A percentile compares a stretch with the other conserved stretches of the same genome.
phyloP scores from a whole-genome alignment of 2,797 vertebrate species.

The Anguilla obscura region DNA sequence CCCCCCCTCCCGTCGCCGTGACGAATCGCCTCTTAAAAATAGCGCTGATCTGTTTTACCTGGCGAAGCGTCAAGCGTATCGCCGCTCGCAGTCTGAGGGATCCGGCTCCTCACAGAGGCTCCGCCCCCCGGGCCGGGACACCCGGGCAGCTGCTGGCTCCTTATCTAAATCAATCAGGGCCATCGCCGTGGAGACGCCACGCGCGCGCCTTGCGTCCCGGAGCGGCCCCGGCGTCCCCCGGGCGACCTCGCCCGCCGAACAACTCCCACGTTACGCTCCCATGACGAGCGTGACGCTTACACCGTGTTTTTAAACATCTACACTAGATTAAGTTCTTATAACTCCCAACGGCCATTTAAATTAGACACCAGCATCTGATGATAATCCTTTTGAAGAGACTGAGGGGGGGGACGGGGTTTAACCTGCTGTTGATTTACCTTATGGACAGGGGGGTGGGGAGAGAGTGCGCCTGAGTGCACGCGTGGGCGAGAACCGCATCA shows the following conservation, averaged over 20 bases:
- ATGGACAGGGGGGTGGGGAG: too few species aligned
- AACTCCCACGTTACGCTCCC: neutral
- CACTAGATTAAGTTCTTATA: too few species aligned
- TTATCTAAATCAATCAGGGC: conserved; percentile 10
- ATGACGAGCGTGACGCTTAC: neutral
- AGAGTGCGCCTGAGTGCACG: neutral
- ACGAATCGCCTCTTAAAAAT: too few species aligned
- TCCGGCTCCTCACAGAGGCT: neutral
- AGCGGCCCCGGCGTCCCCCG: neutral
- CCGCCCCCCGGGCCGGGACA: neutral
- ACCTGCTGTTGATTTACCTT: neutral
- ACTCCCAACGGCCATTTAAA: too few species aligned
- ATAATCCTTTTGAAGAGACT: too few species aligned
- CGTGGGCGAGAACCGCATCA: neutral
- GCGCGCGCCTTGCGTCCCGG: neutral
- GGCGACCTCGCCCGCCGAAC: neutral
- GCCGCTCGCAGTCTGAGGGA: neutral
- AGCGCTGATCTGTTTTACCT: conserved; percentile 4
- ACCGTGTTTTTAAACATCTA: too few species aligned
- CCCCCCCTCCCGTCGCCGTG: neutral
- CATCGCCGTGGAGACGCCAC: neutral
- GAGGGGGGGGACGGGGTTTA: neutral
- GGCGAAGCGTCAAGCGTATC: neutral
- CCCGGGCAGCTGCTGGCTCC: neutral
- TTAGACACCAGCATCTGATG: too few species aligned